Conservation (phyloP, 2,797 vertebrate genomes). For the Falco cherrug region DNA sequence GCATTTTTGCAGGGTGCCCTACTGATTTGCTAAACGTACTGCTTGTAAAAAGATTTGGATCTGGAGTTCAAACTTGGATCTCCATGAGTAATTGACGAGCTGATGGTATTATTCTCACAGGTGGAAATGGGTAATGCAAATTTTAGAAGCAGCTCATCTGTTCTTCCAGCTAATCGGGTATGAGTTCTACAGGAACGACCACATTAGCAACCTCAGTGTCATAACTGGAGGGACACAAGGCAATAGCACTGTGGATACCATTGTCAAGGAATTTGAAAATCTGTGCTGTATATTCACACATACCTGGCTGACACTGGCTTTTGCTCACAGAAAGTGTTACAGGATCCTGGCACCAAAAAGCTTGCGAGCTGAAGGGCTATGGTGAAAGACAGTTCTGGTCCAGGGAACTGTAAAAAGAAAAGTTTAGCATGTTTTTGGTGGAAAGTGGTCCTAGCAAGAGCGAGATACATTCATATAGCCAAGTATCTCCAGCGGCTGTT, state of each 20-base stretch:
- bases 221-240: slow-evolving; percentile 31
- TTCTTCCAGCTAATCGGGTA: slow-evolving; percentile 18
- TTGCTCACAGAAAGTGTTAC: not conserved
- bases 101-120: slow-evolving; percentile 31
- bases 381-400: not conserved
- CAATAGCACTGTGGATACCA: not conserved
- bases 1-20: not conserved
- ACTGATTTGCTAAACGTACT: not conserved
- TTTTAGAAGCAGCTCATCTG: slow-evolving; percentile 56
- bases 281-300: not conserved
- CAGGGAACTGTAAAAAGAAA: not conserved
- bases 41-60: slow-evolving; percentile 35
- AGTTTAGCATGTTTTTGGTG: not conserved
- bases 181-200: slow-evolving; percentile 40
- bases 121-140: slow-evolving; percentile 54
- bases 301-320: not conserved
- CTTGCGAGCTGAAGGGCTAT: not conserved
- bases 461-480: not conserved
- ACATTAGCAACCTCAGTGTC: slow-evolving; percentile 7
- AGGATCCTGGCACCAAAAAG: not conserved
- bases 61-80: slow-evolving; percentile 44
- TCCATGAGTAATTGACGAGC: not conserved
- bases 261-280: not conserved
- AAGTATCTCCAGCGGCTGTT: not conserved
- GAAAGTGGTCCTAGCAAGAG: not conserved